Conservation (phyloP, 2,113 vertebrate genomes). For the Gnathochromis pfefferi region DNA sequence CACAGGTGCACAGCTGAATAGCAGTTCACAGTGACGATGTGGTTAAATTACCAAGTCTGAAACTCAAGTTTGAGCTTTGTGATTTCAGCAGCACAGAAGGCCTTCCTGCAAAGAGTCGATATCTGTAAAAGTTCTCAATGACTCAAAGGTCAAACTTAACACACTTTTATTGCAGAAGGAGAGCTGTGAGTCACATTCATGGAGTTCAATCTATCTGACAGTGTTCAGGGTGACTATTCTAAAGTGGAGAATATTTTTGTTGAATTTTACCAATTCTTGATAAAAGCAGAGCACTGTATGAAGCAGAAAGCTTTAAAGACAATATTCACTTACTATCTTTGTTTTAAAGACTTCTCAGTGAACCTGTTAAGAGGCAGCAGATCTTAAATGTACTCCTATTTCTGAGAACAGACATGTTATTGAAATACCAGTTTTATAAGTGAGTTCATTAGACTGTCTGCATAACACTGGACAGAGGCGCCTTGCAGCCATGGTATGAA, state of each 20-base stretch:
- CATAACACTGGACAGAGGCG: neutral
- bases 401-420: constrained; percentile 6
- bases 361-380: neutral
- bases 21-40: neutral
- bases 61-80: neutral
- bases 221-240: constrained; percentile 2
- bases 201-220: neutral
- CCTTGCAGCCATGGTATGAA: constrained; percentile 5
- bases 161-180: constrained; percentile 4
- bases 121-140: constrained; percentile 13
- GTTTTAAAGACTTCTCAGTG: neutral
- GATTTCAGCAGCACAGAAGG: constrained; percentile 8
- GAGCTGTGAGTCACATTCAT: constrained; percentile 7
- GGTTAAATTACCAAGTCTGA: neutral
- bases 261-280: neutral
- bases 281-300: neutral
- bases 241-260: neutral
- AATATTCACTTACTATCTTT: neutral
- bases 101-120: neutral
- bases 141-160: constrained; percentile 40
- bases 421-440: constrained; percentile 11
- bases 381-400: neutral
- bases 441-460: constrained; percentile 11
- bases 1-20: neutral
- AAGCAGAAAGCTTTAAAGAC: constrained; percentile 41